A percentile compares a stretch with the other conserved stretches of the same genome.
These are phyloP conservation scores for Drosophila tanythrix DNA, from an alignment of 2,888 invertebrate species.

Conservation along the genomic window DNA sequence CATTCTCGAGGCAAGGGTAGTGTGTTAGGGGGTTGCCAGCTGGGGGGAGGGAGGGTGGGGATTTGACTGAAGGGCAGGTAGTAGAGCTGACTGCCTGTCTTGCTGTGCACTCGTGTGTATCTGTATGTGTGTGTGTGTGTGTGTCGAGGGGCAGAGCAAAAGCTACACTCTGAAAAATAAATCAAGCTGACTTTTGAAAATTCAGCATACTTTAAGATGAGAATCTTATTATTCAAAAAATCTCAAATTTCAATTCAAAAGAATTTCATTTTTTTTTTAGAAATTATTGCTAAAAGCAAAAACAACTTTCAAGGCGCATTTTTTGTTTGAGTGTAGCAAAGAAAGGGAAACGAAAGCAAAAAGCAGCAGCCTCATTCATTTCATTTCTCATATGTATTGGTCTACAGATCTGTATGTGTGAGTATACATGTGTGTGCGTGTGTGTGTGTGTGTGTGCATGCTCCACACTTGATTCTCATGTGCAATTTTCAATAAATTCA, in stretches of 20 bases:
- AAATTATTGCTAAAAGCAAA: neutral
- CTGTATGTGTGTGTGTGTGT: neutral
- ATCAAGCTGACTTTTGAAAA: neutral
- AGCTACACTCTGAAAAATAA: neutral
- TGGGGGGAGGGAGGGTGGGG: neutral
- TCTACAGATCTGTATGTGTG: neutral
- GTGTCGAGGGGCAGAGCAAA: slow-evolving; percentile 6
- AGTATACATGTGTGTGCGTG: neutral
- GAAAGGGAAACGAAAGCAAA: slow-evolving; percentile 16
- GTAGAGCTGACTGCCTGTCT: slow-evolving; percentile 28
- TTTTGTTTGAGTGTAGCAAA: neutral
- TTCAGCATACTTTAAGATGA: too few species aligned
- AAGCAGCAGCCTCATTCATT: slow-evolving; percentile 37
- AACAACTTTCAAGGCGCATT: neutral
- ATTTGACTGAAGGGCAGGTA: neutral
- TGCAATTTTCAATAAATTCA: slow-evolving; percentile 65
- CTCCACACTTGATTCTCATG: slow-evolving; percentile 34
- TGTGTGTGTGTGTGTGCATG: slow-evolving; percentile 16
- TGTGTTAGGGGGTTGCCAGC: slow-evolving; percentile 16
- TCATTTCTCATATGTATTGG: neutral
- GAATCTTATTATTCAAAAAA: neutral
- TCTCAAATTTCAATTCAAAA: neutral
- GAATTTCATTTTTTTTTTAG: neutral
- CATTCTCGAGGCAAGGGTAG: slow-evolving; percentile 52
- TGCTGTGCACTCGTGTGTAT: slow-evolving; percentile 22